A percentile compares a stretch with the other conserved stretches of the same genome.
Evolutionary conservation across 2,888 invertebrate genomes (phyloP).

Genomic region (Hybos culiciformis): DNA sequence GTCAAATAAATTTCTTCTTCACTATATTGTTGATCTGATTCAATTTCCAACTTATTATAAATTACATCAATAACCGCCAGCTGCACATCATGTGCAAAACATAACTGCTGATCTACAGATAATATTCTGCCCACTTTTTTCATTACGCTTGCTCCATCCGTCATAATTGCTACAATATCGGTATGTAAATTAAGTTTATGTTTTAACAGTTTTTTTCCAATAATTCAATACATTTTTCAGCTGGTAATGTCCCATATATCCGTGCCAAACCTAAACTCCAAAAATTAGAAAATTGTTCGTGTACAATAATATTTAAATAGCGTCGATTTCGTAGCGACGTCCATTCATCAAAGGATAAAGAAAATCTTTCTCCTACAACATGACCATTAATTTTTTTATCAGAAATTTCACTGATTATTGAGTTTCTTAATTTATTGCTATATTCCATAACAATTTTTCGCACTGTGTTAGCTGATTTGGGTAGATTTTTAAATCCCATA

Average conservation of each 20-base stretch:
- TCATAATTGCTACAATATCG: neutral
- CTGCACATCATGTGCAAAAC: slow-evolving; percentile 5
- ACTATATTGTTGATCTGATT: slow-evolving; percentile 12
- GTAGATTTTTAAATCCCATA: slow-evolving; percentile 1
- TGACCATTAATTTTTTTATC: neutral
- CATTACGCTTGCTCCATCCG: neutral
- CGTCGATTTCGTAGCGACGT: slow-evolving; percentile 4
- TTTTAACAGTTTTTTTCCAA: slow-evolving; percentile 7
- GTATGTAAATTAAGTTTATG: neutral
- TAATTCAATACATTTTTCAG: slow-evolving; percentile 6
- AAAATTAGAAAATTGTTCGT: slow-evolving; percentile 2
- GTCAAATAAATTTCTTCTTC: neutral
- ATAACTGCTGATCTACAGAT: neutral
- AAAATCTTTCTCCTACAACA: slow-evolving; percentile 1
- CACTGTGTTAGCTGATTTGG: neutral
- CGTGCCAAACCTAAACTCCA: slow-evolving; percentile 15
- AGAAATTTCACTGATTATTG: neutral
- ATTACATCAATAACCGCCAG: slow-evolving; percentile 15
- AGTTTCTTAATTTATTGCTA: neutral
- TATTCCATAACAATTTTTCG: neutral
- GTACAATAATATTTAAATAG: slow-evolving; percentile 2
- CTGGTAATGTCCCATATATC: slow-evolving; percentile 5
- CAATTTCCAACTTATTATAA: neutral
- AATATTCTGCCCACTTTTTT: neutral
- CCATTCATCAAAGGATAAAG: slow-evolving; percentile 13